These are phyloP conservation scores for Eupsittula cactorum DNA, from an alignment of 2,113 vertebrate genomes.

Conservation along the genomic window DNA sequence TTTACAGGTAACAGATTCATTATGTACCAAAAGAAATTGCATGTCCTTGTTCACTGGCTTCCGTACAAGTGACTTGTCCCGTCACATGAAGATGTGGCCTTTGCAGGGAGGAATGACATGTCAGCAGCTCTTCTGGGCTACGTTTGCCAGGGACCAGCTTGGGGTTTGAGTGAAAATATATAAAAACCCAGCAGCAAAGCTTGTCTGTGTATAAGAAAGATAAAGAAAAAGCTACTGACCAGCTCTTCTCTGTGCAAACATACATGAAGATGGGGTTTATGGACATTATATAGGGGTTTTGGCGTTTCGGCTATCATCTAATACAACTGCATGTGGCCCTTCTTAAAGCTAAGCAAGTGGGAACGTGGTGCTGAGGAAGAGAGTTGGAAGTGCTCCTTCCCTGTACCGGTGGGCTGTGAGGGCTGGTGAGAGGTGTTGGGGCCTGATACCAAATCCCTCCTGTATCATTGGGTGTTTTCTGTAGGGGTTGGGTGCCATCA, in stretches of 20 bases:
- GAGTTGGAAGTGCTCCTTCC: not conserved
- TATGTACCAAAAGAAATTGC: not conserved
- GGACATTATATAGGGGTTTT: not conserved
- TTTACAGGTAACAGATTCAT: not conserved
- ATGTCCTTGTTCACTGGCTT: not conserved
- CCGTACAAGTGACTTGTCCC: too few species aligned
- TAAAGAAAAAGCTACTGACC: not conserved
- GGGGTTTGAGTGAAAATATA: not conserved
- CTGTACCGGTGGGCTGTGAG: fast-evolving
- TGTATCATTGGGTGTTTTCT: not conserved
- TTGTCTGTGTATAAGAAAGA: not conserved
- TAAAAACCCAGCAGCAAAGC: not conserved
- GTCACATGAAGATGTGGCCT: not conserved
- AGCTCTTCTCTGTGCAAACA: not conserved
- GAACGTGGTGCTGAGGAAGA: not conserved
- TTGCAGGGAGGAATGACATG: not conserved
- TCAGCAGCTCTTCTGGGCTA: not conserved
- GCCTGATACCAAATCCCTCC: too few species aligned
- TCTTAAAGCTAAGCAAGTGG: not conserved
- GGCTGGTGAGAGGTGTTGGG: not conserved
- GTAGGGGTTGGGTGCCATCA: not conserved
- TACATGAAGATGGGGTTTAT: not conserved
- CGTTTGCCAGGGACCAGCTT: fast-evolving
- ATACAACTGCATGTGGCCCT: not conserved
- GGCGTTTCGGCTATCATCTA: not conserved